Evolutionary conservation across 2,113 vertebrate species (phyloP), one percentile per base, ranked within the genome.

Genomic region (Odobenus rosmarus): DNA sequence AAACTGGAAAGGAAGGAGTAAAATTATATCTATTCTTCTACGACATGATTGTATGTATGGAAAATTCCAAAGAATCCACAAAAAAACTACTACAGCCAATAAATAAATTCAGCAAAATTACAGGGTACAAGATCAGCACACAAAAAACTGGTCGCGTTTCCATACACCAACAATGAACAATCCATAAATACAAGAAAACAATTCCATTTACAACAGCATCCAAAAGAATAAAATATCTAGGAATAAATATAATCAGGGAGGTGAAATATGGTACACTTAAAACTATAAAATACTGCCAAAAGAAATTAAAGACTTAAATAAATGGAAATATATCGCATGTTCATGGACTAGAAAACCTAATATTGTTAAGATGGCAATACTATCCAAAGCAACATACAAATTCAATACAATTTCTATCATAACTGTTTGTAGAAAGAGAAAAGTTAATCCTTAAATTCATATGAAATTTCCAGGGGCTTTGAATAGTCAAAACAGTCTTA

Each of bases 281-380:
- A 92, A 96, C 49, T 82, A 77, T 16, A 90, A 95, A 92, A 90
- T 21, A 92, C 3, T 49, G 33, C 51, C 82, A 5, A 92, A 94
- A 91, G 23, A 91, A 87, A 96, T 59, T 77, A 77, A 94, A 94
- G 57, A 81, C 19, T 84, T 79, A 76, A 49, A 76, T 89, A 89
- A 64, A 72, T 77, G 67, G 18, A 59, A 92, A 82, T 59, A 92
- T 26, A 61, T 76, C 39, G 3, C 62, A 69, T 69, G 51, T 36
- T 91, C 64, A 76, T 33, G 33, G 49, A 82, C 12, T 69, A 4
- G 16, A 90, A 80, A 18, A 62, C 28, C 90, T 82, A 83, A 57
- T 74, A 69, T 33, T 71, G 16, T 85, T 86, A 90, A 87, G 49
- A 76, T 39, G 2, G 59, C 18, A 95, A 79, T 77, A 91, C 24